phyloP scores from a whole-genome alignment of 2,888 invertebrate genomes.

The Geophilus truncorum region DNA sequence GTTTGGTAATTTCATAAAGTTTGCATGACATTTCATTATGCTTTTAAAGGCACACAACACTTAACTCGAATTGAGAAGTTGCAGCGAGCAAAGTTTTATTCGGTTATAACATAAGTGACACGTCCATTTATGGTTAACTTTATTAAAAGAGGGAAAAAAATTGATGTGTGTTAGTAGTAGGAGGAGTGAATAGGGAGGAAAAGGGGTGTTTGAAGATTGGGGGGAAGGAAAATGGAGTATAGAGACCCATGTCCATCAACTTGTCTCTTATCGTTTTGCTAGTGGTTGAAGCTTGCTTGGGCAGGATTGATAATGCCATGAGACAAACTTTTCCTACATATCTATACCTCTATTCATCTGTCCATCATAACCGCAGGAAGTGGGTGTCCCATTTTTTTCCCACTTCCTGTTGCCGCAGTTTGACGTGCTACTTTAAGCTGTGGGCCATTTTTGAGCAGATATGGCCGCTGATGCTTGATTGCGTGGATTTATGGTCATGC shows the following conservation, averaged over 20 bases:
- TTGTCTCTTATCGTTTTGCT: neutral
- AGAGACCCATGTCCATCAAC: neutral
- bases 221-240: neutral
- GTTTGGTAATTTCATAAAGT: no score
- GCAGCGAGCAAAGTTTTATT: no score
- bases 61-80: neutral
- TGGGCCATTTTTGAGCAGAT: neutral
- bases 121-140: neutral
- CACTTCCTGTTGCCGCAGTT: neutral
- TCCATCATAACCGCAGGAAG: neutral
- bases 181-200: neutral
- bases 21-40: neutral
- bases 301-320: neutral
- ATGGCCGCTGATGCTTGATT: neutral
- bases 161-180: neutral
- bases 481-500: neutral
- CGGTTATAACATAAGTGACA: neutral
- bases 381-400: neutral
- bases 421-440: neutral
- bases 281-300: neutral
- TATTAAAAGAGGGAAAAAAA: neutral
- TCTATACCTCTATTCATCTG: neutral
- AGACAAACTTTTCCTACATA: slow-evolving; percentile 10
- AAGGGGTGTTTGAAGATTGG: neutral
- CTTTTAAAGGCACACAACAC: neutral